phyloP scores from a whole-genome alignment of 1,140 invertebrate species.

The Thalassaphorura encarpata region DNA sequence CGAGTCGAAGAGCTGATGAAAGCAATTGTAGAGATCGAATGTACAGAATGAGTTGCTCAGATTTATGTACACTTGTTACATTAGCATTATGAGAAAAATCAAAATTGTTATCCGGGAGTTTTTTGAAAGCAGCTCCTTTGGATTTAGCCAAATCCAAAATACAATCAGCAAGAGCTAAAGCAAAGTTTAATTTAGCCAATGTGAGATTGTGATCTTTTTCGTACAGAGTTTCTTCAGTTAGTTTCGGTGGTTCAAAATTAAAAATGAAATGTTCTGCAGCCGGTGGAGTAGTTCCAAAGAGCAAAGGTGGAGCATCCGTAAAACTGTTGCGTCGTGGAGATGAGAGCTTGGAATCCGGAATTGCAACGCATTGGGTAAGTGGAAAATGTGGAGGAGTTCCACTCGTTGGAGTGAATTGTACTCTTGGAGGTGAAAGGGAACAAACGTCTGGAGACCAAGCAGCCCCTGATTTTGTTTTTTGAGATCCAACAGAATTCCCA shows the following conservation, averaged over 20 bases:
- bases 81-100: too few species aligned
- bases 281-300: conserved; percentile 43
- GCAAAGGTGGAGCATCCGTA: conserved; percentile 31
- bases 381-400: conserved; percentile 29
- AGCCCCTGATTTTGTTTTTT: conserved; percentile 2
- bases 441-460: conserved; percentile 56
- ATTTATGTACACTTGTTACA: too few species aligned
- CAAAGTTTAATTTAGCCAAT: conserved; percentile 85
- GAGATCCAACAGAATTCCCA: neutral
- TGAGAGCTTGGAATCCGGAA: conserved; percentile 2
- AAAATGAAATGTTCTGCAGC: conserved; percentile 49
- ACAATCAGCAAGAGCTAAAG: conserved; percentile 78
- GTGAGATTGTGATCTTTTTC: conserved; percentile 91
- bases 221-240: conserved; percentile 89
- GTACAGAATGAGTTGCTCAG: conserved; percentile 85
- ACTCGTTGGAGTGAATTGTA: conserved; percentile 36
- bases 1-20: conserved; percentile 79
- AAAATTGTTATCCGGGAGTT: conserved; percentile 36
- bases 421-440: conserved; percentile 78
- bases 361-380: conserved; percentile 26
- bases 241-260: conserved; percentile 75
- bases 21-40: conserved; percentile 82
- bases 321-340: conserved; percentile 33
- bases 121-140: conserved; percentile 58
- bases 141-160: conserved; percentile 74